Conservation (phyloP, 2,113 vertebrate genomes). For the Myotis davidii region DNA sequence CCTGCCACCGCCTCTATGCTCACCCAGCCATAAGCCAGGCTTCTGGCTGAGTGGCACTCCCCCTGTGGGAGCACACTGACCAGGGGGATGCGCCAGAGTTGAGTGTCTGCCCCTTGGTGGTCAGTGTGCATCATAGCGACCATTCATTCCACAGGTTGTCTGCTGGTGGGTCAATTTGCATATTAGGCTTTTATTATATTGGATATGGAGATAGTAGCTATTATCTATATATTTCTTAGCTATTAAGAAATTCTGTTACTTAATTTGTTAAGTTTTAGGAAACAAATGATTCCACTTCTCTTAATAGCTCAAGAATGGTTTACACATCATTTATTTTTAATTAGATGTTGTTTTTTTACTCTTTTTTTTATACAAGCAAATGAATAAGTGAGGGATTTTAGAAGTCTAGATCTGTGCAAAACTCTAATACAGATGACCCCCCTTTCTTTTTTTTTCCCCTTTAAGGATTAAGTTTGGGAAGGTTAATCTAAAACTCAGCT, state of each 20-base stretch:
- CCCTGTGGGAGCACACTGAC: too few relatives aligned
- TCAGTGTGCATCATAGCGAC: too few relatives aligned
- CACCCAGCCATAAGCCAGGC: too few relatives aligned
- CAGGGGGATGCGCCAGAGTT: too few relatives aligned
- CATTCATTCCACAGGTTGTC: too few relatives aligned
- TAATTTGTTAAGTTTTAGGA: background rate
- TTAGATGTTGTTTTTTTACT: background rate
- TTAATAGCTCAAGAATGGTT: background rate
- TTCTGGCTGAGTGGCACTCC: too few relatives aligned
- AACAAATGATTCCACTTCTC: background rate
- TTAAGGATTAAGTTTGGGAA: background rate
- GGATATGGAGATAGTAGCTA: background rate
- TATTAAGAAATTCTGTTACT: background rate
- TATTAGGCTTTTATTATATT: too few relatives aligned
- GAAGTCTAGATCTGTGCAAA: background rate
- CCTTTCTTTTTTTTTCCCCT: background rate
- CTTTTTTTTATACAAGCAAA: background rate
- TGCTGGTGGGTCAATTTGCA: too few relatives aligned
- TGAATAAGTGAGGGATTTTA: background rate
- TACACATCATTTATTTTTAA: slow-evolving; percentile 1
- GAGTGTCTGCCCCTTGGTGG: too few relatives aligned
- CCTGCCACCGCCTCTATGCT: too few relatives aligned
- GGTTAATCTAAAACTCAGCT: background rate
- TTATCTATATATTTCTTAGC: background rate
- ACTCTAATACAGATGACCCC: background rate